Conservation (phyloP, 2,797 vertebrate genomes). For the Chloroceryle amazona region DNA sequence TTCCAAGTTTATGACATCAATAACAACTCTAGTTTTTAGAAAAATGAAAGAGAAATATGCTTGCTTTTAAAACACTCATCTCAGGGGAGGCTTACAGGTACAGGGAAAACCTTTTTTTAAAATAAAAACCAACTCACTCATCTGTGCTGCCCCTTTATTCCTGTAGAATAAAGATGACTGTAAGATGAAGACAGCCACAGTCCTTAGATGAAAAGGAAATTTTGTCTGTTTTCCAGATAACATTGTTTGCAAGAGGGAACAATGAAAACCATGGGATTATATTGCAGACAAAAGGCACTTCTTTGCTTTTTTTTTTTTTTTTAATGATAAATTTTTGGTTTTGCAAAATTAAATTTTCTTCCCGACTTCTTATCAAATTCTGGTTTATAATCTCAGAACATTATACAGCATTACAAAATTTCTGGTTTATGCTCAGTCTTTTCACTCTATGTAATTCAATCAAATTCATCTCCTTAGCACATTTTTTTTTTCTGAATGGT, state of each 20-base stretch:
- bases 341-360: neutral
- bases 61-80: neutral
- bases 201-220: neutral
- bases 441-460: neutral
- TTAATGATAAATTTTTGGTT: neutral
- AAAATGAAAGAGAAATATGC: constrained; percentile 31
- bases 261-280: neutral
- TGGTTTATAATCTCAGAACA: neutral
- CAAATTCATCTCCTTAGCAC: neutral
- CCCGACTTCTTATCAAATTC: neutral
- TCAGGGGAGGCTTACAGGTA: neutral
- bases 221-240: constrained; percentile 1
- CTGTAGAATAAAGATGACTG: neutral
- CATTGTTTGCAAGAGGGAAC: neutral
- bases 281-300: neutral
- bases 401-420: neutral
- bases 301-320: neutral
- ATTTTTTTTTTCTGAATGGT: neutral
- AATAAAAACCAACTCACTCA: neutral
- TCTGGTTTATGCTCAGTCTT: neutral
- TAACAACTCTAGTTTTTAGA: neutral
- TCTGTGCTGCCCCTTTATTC: neutral
- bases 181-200: neutral
- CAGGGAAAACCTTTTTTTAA: neutral
- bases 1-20: constrained; percentile 25